A percentile compares a stretch with the other conserved stretches of the same genome.
phyloP scores from a whole-genome alignment of 92 coral and sea anemone genomes.

The Umimayanthus kanabou region DNA sequence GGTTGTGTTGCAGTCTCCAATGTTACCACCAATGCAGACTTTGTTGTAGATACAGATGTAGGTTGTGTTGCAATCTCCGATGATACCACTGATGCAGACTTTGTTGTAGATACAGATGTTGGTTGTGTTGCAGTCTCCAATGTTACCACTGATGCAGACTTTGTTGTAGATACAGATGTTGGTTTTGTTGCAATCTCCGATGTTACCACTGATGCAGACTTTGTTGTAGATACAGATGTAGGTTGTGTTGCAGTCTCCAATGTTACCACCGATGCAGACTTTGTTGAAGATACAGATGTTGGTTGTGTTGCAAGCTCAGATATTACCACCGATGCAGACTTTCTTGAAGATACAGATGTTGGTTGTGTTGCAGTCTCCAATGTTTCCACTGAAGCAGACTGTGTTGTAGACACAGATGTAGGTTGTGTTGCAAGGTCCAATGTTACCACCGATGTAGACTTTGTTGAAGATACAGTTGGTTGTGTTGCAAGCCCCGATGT shows the following conservation, averaged over 20 bases:
- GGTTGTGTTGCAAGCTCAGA: neutral
- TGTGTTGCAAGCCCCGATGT: too few relatives aligned
- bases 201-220: neutral
- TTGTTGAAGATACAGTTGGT: too few relatives aligned
- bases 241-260: neutral
- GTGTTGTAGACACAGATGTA: neutral
- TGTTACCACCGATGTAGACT: neutral
- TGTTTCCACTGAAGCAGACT: neutral
- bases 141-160: neutral
- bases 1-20: neutral
- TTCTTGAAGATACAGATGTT: neutral
- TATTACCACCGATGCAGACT: neutral
- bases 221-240: neutral
- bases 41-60: neutral
- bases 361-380: neutral
- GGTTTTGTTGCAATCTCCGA: constrained; percentile 10
- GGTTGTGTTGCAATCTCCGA: neutral
- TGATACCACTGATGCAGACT: neutral
- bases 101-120: neutral
- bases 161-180: neutral
- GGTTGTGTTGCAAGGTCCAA: neutral
- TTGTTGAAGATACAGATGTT: neutral
- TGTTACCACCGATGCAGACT: neutral
- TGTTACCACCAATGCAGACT: neutral
- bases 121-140: neutral